Evolutionary conservation across 2,113 vertebrate genomes (phyloP).

Genomic region (Sakesphorus luctuosus): DNA sequence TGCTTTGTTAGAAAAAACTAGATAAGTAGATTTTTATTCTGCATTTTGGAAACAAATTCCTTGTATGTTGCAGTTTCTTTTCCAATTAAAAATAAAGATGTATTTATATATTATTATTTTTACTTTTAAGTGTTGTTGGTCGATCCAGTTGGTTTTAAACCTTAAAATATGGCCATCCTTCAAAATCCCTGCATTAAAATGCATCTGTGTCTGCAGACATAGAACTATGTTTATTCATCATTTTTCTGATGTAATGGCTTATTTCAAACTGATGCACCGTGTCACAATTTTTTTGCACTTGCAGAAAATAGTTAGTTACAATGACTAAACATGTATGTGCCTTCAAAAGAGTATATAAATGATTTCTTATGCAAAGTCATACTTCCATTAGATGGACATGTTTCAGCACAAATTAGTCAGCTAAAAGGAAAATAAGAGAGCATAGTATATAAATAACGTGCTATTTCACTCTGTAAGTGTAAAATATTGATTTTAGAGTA

Average conservation of each 20-base stretch:
- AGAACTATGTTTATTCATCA: not conserved
- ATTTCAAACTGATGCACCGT: not conserved
- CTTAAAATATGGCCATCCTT: not conserved
- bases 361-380: not conserved
- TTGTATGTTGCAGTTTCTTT: not conserved
- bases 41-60: not conserved
- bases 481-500: not conserved
- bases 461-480: not conserved
- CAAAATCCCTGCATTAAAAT: not conserved
- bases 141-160: not conserved
- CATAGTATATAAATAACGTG: not conserved
- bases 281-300: not conserved
- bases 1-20: not conserved
- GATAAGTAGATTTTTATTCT: not conserved
- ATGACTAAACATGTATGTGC: conserved; percentile 27
- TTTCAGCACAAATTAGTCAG: conserved; percentile 32
- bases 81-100: not conserved
- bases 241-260: conserved; percentile 14
- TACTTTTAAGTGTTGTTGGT: not conserved
- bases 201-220: not conserved
- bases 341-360: conserved; percentile 2
- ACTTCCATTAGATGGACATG: not conserved
- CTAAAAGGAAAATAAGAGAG: not conserved
- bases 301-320: conserved; percentile 40
- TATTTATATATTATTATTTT: not conserved